Evolutionary conservation across 2,113 vertebrate species (phyloP), one percentile per base, ranked within the genome.

Genomic region (Nibea albiflora): DNA sequence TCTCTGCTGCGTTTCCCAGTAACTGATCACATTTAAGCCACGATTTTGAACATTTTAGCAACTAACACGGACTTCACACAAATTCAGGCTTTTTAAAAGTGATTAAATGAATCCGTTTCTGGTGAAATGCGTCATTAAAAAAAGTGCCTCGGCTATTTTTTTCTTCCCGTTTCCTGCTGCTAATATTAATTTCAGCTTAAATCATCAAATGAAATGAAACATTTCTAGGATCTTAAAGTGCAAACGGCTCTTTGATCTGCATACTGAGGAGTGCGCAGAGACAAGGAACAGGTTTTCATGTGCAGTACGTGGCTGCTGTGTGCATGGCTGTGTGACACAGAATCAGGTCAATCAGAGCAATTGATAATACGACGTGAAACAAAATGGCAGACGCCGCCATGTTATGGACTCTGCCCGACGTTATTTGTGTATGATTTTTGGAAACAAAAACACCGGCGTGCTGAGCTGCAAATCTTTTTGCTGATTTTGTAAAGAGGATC

Each of bases 381-480:
- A 93, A 95, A 94, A 95, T 93, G 90, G 90, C 89, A 75, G 91
- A 78, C 15, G 72, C 42, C 67, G 85, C 82, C 79, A 90, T 90
- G 80, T 86, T 85, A 90, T 72, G 58, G 74, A 65, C 35, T 73
- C 73, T 19, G 14, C 39, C 24, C 19, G 22, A 65, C 64, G 53
- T 57, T 31, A 63, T 46, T 64, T 47, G 19, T 53, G 14, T 47
- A 5, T 28, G 4, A 42, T 52, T 63, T 71, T 57, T 5, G 26
- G 24, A 15, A 46, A 42, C 10, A 42, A 58, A 10, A 39, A 12
- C 15, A 10, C 7, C 22, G 14, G 62, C 16, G 4, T 15, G 58
- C 6, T 54, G 15, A 47, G n/a, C 4, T 52, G 3, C 39, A 31
- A 53, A 66, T 26, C 1, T 14, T 66, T 76, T 53, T 24, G n/a